Percentiles rank a stretch among this genome's conserved stretches.
Conservation (phyloP, 2,113 vertebrate genomes). For the Dicrurus megarhynchus region DNA sequence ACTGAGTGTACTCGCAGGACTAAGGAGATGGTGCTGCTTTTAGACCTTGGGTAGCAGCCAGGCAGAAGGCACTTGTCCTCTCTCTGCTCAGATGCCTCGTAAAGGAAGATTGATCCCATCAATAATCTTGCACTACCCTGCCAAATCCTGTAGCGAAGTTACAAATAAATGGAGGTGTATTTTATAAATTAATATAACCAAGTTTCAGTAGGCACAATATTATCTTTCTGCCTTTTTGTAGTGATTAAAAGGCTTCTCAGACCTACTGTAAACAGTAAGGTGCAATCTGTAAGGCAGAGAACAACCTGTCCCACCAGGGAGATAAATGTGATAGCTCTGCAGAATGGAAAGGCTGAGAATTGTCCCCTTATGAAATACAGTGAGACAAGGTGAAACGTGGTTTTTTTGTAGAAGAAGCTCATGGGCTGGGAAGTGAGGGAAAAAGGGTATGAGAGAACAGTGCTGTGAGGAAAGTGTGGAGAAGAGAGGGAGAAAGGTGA, state of each 20-base stretch:
- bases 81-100: neutral
- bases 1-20: accelerated
- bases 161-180: neutral
- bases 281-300: neutral
- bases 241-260: neutral
- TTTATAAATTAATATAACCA: neutral
- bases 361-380: neutral
- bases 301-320: neutral
- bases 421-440: neutral
- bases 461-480: neutral
- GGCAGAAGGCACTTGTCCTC: neutral
- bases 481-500: neutral
- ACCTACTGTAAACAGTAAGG: neutral
- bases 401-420: neutral
- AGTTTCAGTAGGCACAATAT: neutral
- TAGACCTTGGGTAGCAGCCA: neutral
- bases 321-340: neutral
- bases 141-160: neutral
- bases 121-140: neutral
- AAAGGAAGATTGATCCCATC: neutral
- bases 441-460: neutral
- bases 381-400: neutral
- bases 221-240: neutral
- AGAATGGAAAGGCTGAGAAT: neutral
- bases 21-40: neutral